Evolutionary conservation across 1,140 invertebrate species (phyloP), one percentile per base, ranked within the genome.

Genomic region (Drosophila parabipectinata): DNA sequence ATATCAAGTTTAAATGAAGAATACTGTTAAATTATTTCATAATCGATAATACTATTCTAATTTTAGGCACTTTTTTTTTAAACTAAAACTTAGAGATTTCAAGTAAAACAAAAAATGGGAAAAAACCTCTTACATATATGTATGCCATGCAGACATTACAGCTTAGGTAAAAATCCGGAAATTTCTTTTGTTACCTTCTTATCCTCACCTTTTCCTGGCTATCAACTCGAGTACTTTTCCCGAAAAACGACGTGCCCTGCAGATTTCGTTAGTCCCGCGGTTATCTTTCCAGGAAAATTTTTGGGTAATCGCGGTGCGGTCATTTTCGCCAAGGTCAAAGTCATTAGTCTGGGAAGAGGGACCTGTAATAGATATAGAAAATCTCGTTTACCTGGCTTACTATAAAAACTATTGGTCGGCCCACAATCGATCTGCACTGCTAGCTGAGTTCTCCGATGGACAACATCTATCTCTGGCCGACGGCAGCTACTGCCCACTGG

Each of bases 311-410:
- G 44, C 56, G 56, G 39, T 41, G 3, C 30, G 47, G 28, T n/a
- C 66, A 54, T 58, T 77, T 77, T 73, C 26, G 50, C 56, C 62
- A 82, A 82, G 82, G 82, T 63, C 82, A 72, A 82, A 87, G 74
- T 87, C 74, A 85, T 85, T 87, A 87, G 58, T 28, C 64, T 55
- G 34, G 63, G 21, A 52, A 52, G 39, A 30, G 21, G 1, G 26
- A 52, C n/a, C n/a, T 15, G 7, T 6, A 39, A 14, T 10, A 39
- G 26, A 7, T 10, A 10, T 1, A 1, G 32, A 21, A 41, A 26
- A 44, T 21, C 4, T 21, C 1, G 14, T 10, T 61, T 87, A 85
- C 83, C 83, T 87, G 74, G 2, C 1, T 9, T 2, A 15, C 61
- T 85, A 85, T 87, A 87, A 54, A 85, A 87, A 51, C n/a, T 30